Conservation (phyloP, 2,797 vertebrate genomes). For the Pelodytes ibericus region DNA sequence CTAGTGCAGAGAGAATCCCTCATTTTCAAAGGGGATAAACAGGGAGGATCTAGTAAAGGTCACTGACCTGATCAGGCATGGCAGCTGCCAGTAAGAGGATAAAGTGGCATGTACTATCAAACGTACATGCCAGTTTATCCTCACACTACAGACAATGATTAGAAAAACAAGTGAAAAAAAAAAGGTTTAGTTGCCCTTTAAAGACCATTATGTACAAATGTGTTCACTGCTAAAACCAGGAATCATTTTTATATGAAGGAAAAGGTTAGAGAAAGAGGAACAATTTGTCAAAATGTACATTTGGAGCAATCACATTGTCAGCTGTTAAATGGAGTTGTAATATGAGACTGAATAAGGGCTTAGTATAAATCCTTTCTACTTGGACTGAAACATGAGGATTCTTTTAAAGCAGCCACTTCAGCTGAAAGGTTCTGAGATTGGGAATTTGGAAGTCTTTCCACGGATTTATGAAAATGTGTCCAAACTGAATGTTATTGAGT, state of each 20-base stretch:
- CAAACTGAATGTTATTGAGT: slow-evolving; percentile 22
- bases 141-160: too few species aligned
- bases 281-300: slow-evolving; percentile 44
- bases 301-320: slow-evolving; percentile 46
- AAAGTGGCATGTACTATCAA: too few species aligned
- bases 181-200: too few species aligned
- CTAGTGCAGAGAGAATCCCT: too few species aligned
- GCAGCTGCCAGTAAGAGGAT: too few species aligned
- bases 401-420: slow-evolving; percentile 8
- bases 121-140: too few species aligned
- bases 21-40: too few species aligned
- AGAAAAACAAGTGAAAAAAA: too few species aligned
- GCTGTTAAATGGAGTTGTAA: slow-evolving; percentile 47
- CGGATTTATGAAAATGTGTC: slow-evolving; percentile 13
- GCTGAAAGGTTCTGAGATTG: neutral
- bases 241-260: neutral
- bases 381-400: slow-evolving; percentile 43
- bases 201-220: too few species aligned
- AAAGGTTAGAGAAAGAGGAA: slow-evolving; percentile 5
- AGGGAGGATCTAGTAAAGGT: too few species aligned
- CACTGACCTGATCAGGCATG: too few species aligned
- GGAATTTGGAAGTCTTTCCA: slow-evolving; percentile 17
- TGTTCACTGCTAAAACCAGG: too few species aligned
- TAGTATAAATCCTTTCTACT: slow-evolving; percentile 36
- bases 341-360: slow-evolving; percentile 39